These are phyloP conservation scores for Eulacestoma nigropectus DNA, from an alignment of 2,113 vertebrate genomes.

Conservation along the genomic window DNA sequence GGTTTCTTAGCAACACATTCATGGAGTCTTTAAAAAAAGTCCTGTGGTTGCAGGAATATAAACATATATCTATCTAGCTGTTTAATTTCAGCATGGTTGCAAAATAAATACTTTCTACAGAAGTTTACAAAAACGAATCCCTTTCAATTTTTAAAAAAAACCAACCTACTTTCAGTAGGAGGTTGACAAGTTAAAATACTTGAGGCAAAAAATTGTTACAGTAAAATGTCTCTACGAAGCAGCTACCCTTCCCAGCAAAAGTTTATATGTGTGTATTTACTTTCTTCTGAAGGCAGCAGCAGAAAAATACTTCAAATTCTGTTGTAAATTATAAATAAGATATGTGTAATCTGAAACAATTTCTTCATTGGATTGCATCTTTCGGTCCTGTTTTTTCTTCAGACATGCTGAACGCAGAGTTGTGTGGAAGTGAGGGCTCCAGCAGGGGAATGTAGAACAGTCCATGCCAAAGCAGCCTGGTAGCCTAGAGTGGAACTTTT, in stretches of 20 bases:
- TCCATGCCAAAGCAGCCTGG: not conserved
- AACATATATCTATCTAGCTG: not conserved
- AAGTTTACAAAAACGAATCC: not conserved
- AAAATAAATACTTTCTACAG: slow-evolving; percentile 37
- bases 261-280: not conserved
- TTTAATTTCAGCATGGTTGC: slow-evolving; percentile 42
- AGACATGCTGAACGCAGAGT: not conserved
- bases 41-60: not conserved
- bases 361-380: not conserved
- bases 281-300: not conserved
- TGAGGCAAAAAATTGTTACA: not conserved
- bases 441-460: not conserved
- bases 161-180: not conserved
- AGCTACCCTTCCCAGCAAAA: not conserved
- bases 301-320: not conserved
- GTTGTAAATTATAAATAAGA: not conserved
- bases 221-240: not conserved
- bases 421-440: not conserved
- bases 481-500: not conserved
- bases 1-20: not conserved
- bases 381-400: not conserved
- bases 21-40: not conserved
- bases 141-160: not conserved
- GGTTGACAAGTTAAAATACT: not conserved
- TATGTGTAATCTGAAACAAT: not conserved